Evolutionary conservation across 1,140 invertebrate genomes (phyloP).

Genomic region (Cydia fagiglandana): DNA sequence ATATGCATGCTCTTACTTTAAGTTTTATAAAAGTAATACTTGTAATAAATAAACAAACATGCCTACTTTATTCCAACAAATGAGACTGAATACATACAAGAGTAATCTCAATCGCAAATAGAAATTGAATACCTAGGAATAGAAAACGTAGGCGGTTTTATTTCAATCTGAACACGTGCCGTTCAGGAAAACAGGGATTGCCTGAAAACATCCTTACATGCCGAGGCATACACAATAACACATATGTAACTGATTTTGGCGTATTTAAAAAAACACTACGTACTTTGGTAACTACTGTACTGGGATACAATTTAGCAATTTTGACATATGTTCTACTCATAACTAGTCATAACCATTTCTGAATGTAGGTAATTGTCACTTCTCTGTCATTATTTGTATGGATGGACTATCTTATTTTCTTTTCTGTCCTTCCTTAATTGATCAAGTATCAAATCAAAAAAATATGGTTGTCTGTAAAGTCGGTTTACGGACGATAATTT

Average conservation of each 20-base stretch:
- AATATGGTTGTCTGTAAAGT: too few species aligned
- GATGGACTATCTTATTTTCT: too few species aligned
- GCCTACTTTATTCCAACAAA: neutral
- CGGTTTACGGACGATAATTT: too few species aligned
- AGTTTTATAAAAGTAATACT: neutral
- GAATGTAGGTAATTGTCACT: too few species aligned
- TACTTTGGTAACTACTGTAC: too few species aligned
- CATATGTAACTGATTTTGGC: neutral
- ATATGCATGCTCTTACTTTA: neutral
- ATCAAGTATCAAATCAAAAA: too few species aligned
- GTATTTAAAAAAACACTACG: neutral
- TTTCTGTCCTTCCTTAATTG: too few species aligned
- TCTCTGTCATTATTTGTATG: too few species aligned
- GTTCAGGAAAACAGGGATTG: neutral
- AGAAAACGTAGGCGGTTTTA: slow-evolving; percentile 23
- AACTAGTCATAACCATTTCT: too few species aligned
- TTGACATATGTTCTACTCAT: too few species aligned
- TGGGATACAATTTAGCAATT: too few species aligned
- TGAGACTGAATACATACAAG: neutral
- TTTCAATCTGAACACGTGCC: slow-evolving; percentile 8
- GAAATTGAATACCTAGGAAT: slow-evolving; percentile 18
- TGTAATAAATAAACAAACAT: neutral
- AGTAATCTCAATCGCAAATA: slow-evolving; percentile 6
- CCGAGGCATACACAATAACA: neutral
- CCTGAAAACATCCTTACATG: slow-evolving; percentile 4